Conservation (phyloP, 2,797 vertebrate species). For the Micrastur ruficollis region DNA sequence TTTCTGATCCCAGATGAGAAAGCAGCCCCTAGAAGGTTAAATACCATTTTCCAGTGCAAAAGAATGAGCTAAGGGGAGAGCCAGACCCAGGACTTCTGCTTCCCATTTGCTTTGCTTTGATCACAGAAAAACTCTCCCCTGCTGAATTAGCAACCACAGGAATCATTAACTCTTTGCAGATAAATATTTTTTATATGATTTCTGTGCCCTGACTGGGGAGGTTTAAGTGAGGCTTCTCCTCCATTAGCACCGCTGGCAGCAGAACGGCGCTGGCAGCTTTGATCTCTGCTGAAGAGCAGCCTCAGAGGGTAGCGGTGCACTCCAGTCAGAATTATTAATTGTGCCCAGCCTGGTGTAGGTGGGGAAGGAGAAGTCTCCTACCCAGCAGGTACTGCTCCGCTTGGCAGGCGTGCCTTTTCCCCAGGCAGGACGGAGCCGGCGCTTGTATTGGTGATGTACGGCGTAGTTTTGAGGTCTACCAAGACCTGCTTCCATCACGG, state of each 20-base stretch:
- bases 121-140: not conserved
- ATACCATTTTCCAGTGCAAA: not conserved
- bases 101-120: not conserved
- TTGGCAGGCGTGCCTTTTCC: not conserved
- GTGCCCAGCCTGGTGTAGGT: not conserved
- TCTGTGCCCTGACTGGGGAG: not conserved
- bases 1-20: not conserved
- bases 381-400: not conserved
- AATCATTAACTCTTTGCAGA: not conserved
- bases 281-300: not conserved
- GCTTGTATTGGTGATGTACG: not conserved
- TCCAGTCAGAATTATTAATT: not conserved
- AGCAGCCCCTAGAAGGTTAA: not conserved
- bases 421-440: not conserved
- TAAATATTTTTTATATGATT: not conserved
- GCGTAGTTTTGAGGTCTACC: not conserved
- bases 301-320: not conserved
- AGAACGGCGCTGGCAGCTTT: not conserved
- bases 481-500: not conserved
- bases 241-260: rapidly evolving
- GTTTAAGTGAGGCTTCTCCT: not conserved
- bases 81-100: not conserved
- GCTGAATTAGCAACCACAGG: not conserved
- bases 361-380: not conserved
- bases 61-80: not conserved